These are phyloP conservation scores for Drosophila sulfurigaster DNA, from an alignment of 1,140 invertebrate genomes.

Conservation along the genomic window DNA sequence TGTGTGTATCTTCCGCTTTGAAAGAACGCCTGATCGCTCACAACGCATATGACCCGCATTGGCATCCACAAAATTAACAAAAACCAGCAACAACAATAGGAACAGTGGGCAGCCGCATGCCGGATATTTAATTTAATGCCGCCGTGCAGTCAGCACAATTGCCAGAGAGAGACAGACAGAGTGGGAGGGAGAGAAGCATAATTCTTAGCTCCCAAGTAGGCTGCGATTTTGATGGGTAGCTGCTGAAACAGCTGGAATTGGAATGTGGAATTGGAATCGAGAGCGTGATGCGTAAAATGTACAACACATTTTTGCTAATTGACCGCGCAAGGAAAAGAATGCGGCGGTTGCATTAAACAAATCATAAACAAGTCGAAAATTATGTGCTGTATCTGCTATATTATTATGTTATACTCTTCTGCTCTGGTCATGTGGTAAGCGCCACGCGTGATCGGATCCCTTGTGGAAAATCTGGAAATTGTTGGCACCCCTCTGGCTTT, in stretches of 20 bases:
- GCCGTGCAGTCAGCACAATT: constrained; percentile 39
- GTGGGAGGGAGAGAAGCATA: background rate
- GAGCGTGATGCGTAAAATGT: constrained; percentile 47
- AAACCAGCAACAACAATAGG: constrained; percentile 40
- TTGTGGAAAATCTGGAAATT: background rate
- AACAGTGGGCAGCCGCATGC: constrained; percentile 50
- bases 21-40: constrained; percentile 31
- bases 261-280: constrained; percentile 6
- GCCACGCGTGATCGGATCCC: constrained; percentile 54
- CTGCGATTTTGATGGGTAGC: background rate
- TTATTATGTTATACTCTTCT: constrained; percentile 14
- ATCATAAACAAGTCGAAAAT: constrained; percentile 70
- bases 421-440: constrained; percentile 48
- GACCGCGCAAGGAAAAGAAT: constrained; percentile 1
- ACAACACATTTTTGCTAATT: constrained; percentile 39
- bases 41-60: constrained; percentile 78
- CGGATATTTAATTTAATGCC: constrained; percentile 79
- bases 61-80: constrained; percentile 66
- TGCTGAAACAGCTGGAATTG: background rate
- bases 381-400: constrained; percentile 28
- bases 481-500: background rate
- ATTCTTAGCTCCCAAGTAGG: constrained; percentile 2
- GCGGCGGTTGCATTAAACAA: constrained; percentile 56
- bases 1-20: constrained; percentile 61
- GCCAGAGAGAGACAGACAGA: constrained; percentile 23